Evolutionary conservation across 1,140 invertebrate species (phyloP).

Genomic region (Drosophila busckii): DNA sequence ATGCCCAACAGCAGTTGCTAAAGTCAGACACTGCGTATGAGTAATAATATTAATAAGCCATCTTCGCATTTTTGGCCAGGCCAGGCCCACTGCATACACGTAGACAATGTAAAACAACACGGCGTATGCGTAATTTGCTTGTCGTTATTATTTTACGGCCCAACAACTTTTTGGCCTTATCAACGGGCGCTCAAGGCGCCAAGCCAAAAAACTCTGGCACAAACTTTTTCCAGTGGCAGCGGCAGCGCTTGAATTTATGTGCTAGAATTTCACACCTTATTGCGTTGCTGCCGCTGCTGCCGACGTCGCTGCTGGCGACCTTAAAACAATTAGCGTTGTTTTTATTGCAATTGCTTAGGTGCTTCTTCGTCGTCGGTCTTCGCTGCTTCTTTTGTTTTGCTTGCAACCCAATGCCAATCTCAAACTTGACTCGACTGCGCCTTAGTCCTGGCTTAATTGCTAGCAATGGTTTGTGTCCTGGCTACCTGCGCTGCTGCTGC

Average conservation of each 20-base stretch:
- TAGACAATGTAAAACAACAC: slow-evolving; percentile 62
- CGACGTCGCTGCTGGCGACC: slow-evolving; percentile 22
- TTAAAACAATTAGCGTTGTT: slow-evolving; percentile 63
- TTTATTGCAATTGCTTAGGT: neutral
- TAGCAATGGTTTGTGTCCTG: slow-evolving; percentile 43
- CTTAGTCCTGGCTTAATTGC: slow-evolving; percentile 41
- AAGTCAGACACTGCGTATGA: slow-evolving; percentile 39
- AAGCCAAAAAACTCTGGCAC: slow-evolving; percentile 11
- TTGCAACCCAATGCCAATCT: slow-evolving; percentile 12
- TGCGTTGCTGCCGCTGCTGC: slow-evolving; percentile 33
- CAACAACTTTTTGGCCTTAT: slow-evolving; percentile 39
- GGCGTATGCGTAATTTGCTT: slow-evolving; percentile 66
- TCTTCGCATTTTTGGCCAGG: slow-evolving; percentile 33
- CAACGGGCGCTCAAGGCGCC: slow-evolving; percentile 41
- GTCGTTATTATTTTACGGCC: slow-evolving; percentile 55
- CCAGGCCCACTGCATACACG: slow-evolving; percentile 3
- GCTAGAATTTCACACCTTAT: slow-evolving; percentile 73
- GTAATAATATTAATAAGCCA: slow-evolving; percentile 60
- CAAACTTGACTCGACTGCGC: neutral
- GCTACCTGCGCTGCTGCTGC: slow-evolving; percentile 11
- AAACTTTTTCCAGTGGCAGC: slow-evolving; percentile 39
- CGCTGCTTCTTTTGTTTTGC: neutral
- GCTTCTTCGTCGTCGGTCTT: neutral
- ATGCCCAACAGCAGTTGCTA: neutral
- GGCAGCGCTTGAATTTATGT: slow-evolving; percentile 36